Percentiles rank a stretch among this genome's conserved stretches.
Conservation (phyloP, 1,140 invertebrate species). For the Brachionus paranguensis region DNA sequence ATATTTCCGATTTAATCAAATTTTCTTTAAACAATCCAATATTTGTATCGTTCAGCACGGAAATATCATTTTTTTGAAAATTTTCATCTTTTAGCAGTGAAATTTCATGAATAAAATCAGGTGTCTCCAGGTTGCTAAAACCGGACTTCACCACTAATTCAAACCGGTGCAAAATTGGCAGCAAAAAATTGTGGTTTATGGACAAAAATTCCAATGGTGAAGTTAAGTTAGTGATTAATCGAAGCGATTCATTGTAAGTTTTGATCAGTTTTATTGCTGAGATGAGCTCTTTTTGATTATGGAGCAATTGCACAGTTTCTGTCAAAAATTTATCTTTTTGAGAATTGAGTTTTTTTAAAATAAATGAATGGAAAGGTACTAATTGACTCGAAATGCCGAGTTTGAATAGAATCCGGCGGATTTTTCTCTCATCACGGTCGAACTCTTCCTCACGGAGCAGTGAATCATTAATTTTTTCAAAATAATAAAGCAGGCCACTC, state of each 20-base stretch:
- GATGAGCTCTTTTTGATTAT: conserved; percentile 15
- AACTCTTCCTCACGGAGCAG: neutral
- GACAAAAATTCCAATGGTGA: conserved; percentile 1
- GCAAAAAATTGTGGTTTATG: conserved; percentile 1
- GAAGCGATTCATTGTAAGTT: neutral
- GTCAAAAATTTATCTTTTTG: neutral
- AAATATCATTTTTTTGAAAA: neutral
- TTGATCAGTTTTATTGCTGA: neutral
- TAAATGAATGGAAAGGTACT: neutral
- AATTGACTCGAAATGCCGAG: neutral
- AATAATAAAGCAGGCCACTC: neutral
- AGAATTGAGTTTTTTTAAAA: neutral
- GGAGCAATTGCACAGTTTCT: neutral
- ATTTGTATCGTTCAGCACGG: neutral
- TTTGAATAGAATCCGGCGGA: neutral
- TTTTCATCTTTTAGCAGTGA: neutral
- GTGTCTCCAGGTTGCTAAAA: neutral
- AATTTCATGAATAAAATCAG: neutral
- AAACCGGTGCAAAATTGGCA: neutral
- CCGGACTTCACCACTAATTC: neutral
- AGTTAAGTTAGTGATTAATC: neutral
- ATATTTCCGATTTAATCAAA: neutral
- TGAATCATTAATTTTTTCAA: conserved; percentile 12
- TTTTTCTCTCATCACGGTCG: neutral
- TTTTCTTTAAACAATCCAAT: neutral